These are phyloP conservation scores for Calyptomena viridis DNA, from an alignment of 2,113 vertebrate species.

Conservation along the genomic window DNA sequence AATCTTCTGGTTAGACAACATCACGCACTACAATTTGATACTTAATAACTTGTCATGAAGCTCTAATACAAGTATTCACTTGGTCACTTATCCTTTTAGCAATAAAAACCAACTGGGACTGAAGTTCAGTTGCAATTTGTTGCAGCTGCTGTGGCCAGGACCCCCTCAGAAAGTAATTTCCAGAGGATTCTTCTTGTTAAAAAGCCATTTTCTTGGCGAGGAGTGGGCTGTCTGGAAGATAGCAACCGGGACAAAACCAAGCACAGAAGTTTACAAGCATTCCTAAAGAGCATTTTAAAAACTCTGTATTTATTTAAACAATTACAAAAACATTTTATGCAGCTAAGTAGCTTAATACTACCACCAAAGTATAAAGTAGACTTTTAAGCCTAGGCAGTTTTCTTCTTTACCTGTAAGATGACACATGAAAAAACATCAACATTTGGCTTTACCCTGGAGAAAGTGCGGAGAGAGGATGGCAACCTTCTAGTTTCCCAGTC, in stretches of 20 bases:
- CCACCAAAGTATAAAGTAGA: constrained; percentile 8
- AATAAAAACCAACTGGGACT: constrained; percentile 37
- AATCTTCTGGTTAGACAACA: constrained; percentile 47
- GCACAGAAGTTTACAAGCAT: constrained; percentile 49
- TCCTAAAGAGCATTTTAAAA: constrained; percentile 60
- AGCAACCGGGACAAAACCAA: constrained; percentile 42
- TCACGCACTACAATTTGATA: constrained; percentile 1
- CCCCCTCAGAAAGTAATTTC: constrained; percentile 55
- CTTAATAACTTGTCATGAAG: constrained; percentile 6
- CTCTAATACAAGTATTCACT: constrained; percentile 8
- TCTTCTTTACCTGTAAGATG: constrained; percentile 4
- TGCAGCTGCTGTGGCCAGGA: constrained; percentile 65
- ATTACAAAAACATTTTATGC: constrained; percentile 44
- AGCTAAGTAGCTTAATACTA: constrained; percentile 23
- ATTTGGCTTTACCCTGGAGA: neutral
- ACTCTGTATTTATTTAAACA: constrained; percentile 59
- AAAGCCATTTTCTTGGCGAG: constrained; percentile 64
- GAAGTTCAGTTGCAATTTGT: constrained; percentile 50
- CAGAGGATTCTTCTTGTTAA: constrained; percentile 71
- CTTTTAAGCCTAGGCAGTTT: neutral
- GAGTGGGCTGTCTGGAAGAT: constrained; percentile 58
- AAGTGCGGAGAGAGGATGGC: neutral
- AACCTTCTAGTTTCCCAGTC: neutral
- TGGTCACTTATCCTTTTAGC: constrained; percentile 54
- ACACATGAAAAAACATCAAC: neutral